Conservation (phyloP, 2,113 vertebrate genomes). For the Hemichromis elongatus region DNA sequence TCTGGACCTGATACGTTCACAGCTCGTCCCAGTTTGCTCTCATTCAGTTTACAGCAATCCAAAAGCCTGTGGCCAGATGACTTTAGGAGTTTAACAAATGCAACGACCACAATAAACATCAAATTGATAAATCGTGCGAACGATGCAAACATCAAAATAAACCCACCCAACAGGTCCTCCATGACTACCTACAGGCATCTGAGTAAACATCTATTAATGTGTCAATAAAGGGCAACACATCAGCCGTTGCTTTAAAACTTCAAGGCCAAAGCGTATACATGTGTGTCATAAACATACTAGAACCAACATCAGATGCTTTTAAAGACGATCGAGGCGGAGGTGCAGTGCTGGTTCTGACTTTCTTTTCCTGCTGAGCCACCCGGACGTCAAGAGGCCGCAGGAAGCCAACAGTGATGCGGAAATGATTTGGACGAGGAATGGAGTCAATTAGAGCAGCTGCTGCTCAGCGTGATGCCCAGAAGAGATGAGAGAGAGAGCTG, state of each 20-base stretch:
- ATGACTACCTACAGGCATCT: neutral
- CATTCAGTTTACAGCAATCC: neutral
- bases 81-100: neutral
- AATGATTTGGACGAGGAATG: neutral
- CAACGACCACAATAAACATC: neutral
- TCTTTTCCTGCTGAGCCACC: neutral
- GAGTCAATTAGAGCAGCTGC: slow-evolving; percentile 35
- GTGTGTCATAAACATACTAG: neutral
- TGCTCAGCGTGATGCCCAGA: neutral
- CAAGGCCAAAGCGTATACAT: neutral
- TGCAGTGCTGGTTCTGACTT: neutral
- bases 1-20: neutral
- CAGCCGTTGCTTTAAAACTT: neutral
- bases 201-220: neutral
- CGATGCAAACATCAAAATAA: neutral
- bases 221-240: neutral
- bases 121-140: neutral
- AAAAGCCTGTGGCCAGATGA: neutral
- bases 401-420: slow-evolving; percentile 10
- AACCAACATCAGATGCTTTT: neutral
- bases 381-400: neutral
- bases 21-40: neutral
- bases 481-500: neutral
- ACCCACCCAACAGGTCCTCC: neutral
- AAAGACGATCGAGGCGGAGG: neutral